phyloP scores from a whole-genome alignment of 2,888 invertebrate genomes.

The Elgonia sp. region DNA sequence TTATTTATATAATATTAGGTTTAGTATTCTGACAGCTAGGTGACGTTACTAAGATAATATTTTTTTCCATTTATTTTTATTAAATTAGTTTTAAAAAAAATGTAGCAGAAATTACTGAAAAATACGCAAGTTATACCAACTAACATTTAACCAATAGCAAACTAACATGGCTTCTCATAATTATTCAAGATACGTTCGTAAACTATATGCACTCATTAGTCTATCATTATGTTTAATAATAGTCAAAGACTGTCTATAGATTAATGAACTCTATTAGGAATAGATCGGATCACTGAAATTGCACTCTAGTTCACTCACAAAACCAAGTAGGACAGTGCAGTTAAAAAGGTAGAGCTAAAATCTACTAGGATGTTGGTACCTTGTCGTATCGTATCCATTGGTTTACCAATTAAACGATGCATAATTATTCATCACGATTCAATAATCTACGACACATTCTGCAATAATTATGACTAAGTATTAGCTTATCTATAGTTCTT shows the following conservation, averaged over 20 bases:
- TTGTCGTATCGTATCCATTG: conserved; percentile 67
- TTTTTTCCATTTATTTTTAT: no score
- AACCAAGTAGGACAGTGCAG: conserved; percentile 64
- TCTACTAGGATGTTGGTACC: conserved; percentile 70
- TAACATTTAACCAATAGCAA: conserved; percentile 10
- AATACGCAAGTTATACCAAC: no score
- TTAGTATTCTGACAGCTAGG: no score
- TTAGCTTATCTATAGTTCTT: conserved; percentile 70
- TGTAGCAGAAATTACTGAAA: no score
- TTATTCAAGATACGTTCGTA: conserved; percentile 23
- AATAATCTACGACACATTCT: conserved; percentile 73
- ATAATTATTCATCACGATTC: conserved; percentile 68
- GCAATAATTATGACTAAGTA: conserved; percentile 67
- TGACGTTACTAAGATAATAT: no score
- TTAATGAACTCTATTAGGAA: conserved; percentile 45
- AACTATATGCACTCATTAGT: conserved; percentile 40
- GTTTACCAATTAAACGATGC: conserved; percentile 72
- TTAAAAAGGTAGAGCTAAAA: conserved; percentile 51
- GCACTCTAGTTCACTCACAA: conserved; percentile 68
- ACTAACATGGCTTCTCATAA: conserved; percentile 3
- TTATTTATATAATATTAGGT: no score
- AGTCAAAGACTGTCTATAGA: conserved; percentile 24
- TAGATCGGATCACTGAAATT: conserved; percentile 33
- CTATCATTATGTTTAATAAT: conserved; percentile 38
- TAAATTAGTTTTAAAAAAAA: no score